These are phyloP conservation scores for Sciaenops ocellatus DNA, from an alignment of 2,797 vertebrate genomes.

Conservation along the genomic window DNA sequence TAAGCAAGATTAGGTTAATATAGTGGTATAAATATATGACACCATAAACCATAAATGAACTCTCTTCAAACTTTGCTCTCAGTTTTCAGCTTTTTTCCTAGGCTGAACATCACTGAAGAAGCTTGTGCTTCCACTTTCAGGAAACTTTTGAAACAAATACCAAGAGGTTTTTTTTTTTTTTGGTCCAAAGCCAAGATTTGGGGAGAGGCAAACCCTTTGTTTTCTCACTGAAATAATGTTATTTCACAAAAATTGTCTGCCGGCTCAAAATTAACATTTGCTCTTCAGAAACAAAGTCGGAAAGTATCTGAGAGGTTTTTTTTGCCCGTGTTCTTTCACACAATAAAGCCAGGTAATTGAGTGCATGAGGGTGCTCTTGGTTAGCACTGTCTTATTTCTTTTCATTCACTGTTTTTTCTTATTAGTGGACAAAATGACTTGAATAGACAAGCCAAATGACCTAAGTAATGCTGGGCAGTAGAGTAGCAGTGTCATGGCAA, in stretches of 20 bases:
- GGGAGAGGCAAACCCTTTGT: neutral
- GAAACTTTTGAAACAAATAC: conserved; percentile 14
- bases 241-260: conserved; percentile 1
- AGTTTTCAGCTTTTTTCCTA: conserved; percentile 9
- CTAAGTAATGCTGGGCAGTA: neutral
- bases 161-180: conserved; percentile 9
- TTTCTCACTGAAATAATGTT: neutral
- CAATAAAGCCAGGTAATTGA: neutral
- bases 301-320: neutral
- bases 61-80: conserved; percentile 3
- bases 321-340: neutral
- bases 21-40: neutral
- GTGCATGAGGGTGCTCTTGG: neutral
- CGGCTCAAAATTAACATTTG: conserved; percentile 21
- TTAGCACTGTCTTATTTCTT: neutral
- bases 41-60: neutral
- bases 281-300: neutral
- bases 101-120: conserved; percentile 3
- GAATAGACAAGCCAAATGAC: conserved; percentile 36
- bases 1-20: neutral
- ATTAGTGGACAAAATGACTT: conserved; percentile 23
- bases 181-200: conserved; percentile 1
- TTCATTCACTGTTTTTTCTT: conserved; percentile 8
- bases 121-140: neutral
- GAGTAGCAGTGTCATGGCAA: conserved; percentile 36